Conservation (phyloP, 2,797 vertebrate species). For the Odontamblyopus rebecca region DNA sequence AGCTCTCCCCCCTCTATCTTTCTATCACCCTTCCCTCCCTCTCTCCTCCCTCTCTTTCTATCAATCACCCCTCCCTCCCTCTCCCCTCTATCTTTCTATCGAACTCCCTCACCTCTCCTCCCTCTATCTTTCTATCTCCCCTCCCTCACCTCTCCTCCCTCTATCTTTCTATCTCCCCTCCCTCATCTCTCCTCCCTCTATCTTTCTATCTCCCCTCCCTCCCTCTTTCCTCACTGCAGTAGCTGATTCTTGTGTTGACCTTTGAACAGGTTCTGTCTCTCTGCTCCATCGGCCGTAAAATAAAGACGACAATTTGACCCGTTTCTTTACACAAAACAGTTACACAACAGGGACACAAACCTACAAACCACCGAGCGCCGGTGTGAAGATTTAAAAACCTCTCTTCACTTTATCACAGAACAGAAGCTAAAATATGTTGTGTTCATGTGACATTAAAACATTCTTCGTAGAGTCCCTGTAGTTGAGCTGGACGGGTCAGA, state of each 20-base stretch:
- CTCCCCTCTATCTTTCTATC: not conserved
- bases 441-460: no score
- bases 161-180: no score
- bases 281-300: slow-evolving; percentile 18
- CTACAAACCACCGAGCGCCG: slow-evolving; percentile 32
- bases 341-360: slow-evolving; percentile 29
- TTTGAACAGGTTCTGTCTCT: slow-evolving; percentile 42
- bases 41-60: no score
- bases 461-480: no score
- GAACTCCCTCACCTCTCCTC: no score
- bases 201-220: not conserved
- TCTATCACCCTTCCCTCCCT: no score
- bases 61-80: no score
- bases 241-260: slow-evolving; percentile 40
- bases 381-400: slow-evolving; percentile 4
- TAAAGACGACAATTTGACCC: slow-evolving; percentile 31
- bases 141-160: no score
- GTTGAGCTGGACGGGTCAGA: no score
- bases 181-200: not conserved
- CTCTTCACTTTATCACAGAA: not conserved
- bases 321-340: slow-evolving; percentile 42
- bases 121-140: no score
- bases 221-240: slow-evolving; percentile 8
- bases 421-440: no score
- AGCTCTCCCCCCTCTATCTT: no score